Evolutionary conservation across 2,113 vertebrate species (phyloP), one percentile per base, ranked within the genome.

Genomic region (Candoia aspera): DNA sequence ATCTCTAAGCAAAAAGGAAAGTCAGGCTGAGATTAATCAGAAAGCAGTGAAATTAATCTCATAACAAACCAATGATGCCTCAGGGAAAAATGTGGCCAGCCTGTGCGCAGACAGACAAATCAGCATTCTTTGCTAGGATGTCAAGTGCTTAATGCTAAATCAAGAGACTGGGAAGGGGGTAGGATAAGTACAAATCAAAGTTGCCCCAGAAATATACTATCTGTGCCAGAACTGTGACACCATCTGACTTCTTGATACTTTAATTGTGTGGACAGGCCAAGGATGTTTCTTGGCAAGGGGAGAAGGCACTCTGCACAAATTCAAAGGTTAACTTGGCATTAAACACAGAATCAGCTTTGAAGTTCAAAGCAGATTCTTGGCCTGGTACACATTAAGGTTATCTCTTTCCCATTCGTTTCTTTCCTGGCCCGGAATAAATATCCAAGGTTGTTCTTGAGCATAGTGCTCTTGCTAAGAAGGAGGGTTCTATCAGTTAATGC

Each of bases 401-500:
- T 49, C 17, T 49, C 55, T n/a, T 12, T 88, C 86, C 91, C 55
- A 58, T 87, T 85, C 85, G 29, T 49, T 17, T 91, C 23, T 58
- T 64, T 17, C 49, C 73, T 92, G 54, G 23, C 13, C 10, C 19
- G 49, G 53, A 58, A 79, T 79, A 49, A 91, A 85, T 62, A 85
- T 91, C 37, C 24, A 86, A n/a, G 58, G 42, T 91, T 91, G 42
- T 62, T 86, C 24, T 60, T 79, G 26, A 73, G 24, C 64, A 49
- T 19, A 83, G 33, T 83, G 37, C 54, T 83, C 53, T 92, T 23
- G 55, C 15, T 87, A 87, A 42, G 59, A 42, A 87, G 79, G 54
- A 92, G 33, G 83, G 62, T 73, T 57, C 91, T 91, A 91, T 88
- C 64, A 88, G 68, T 87, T 59, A 88, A 79, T 83, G 53, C 86